Evolutionary conservation across 64 coral and sea anemone genomes (phyloP).

Genomic region (Stylophora pistillata): DNA sequence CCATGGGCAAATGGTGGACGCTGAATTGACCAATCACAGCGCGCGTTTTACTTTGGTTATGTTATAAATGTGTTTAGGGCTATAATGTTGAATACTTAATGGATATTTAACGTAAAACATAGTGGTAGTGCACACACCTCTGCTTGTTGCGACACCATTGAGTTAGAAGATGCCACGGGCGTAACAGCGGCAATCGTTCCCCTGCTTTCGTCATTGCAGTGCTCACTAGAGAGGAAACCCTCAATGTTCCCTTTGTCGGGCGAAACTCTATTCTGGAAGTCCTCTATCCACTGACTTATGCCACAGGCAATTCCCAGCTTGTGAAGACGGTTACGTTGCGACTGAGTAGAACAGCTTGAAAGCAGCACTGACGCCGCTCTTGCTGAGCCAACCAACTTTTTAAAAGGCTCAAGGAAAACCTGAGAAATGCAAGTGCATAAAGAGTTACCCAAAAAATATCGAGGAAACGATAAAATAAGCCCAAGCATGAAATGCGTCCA

Average conservation of each 20-base stretch:
- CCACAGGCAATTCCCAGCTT: slow-evolving; percentile 68
- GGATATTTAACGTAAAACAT: too few relatives aligned
- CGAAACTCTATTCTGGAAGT: slow-evolving; percentile 53
- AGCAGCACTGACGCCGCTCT: slow-evolving; percentile 61
- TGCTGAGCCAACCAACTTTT: slow-evolving; percentile 58
- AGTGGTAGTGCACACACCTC: background rate
- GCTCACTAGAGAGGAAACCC: background rate
- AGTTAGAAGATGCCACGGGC: background rate
- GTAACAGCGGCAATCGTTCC: slow-evolving; percentile 6
- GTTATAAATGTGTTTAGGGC: too few relatives aligned
- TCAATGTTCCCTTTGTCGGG: background rate
- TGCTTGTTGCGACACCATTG: background rate
- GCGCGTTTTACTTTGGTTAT: too few relatives aligned
- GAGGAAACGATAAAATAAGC: too few relatives aligned
- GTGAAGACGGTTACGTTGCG: slow-evolving; percentile 70
- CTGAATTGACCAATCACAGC: too few relatives aligned
- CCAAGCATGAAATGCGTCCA: background rate
- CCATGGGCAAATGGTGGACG: too few relatives aligned
- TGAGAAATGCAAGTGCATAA: background rate
- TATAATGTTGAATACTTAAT: too few relatives aligned
- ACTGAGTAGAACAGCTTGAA: slow-evolving; percentile 52
- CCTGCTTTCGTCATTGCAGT: background rate
- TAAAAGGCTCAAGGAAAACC: slow-evolving; percentile 82
- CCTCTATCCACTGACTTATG: slow-evolving; percentile 71
- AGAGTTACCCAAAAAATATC: background rate